Evolutionary conservation across 2,888 invertebrate genomes (phyloP), one percentile per base, ranked within the genome.

Genomic region (Oscheius myriophilus): DNA sequence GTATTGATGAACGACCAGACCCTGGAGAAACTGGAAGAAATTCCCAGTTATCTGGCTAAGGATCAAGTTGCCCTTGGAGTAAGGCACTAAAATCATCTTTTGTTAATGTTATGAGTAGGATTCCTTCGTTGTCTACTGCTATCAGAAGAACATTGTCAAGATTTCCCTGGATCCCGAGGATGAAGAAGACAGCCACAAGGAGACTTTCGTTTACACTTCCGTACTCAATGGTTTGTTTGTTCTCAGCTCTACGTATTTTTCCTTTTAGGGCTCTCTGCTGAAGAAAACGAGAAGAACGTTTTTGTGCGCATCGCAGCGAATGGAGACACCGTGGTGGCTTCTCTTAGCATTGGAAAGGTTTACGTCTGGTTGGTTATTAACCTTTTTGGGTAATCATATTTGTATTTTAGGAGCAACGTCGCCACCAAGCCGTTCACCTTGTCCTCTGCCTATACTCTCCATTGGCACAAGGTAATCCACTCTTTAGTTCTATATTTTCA

Each of bases 301-400:
- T 72, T 76, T 63, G 68, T 65, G 1, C 57, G 69, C 7, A 18
- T 75, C 49, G 57, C 67, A 3, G 59, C 64, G 3, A 69, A 67
- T 26, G 68, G 58, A 18, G 67, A 65, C 26, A 68, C 21, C 26
- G 53, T 77, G 16, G 71, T 64, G 1, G 73, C 70, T 18, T 43
- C 70, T 1, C 46, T 71, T n/a, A 43, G 14, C 16, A 65, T 70
- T 43, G 77, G 77, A 46, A 62, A 67, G 18, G 53, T 77, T 26
- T 55, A 52, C 11, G 42, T 67, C n/a, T 67, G 67, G 67, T 67
- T 12, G 18, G 59, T 23, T n/a, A 18, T 4, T 42, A 12, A 11
- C 1, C 52, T 2, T n/a, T 9, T n/a, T 39, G 12, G 14, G 14
- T 6, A 33, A 11, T 43, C 21, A 39, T 9, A 25, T 39, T 11